Conservation (phyloP, 2,888 invertebrate genomes). For the Meteorus cinctellus region DNA sequence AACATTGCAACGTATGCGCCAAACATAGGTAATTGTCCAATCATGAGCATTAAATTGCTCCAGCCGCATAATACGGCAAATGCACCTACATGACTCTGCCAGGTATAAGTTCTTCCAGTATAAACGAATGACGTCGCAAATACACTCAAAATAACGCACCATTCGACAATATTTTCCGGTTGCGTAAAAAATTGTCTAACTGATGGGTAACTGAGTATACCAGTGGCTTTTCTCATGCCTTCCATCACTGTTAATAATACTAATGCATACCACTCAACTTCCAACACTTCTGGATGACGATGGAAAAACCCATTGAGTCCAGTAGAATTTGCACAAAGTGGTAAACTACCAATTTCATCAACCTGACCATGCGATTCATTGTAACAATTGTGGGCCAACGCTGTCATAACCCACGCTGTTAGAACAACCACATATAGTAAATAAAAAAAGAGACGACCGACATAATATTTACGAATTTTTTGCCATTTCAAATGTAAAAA, state of each 20-base stretch:
- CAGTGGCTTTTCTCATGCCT: slow-evolving; percentile 86
- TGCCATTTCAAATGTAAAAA: slow-evolving; percentile 93
- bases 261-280: slow-evolving; percentile 89
- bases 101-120: slow-evolving; percentile 84
- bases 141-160: slow-evolving; percentile 90
- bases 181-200: slow-evolving; percentile 88
- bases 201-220: slow-evolving; percentile 87
- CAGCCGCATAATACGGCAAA: slow-evolving; percentile 90
- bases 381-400: slow-evolving; percentile 88
- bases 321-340: slow-evolving; percentile 80
- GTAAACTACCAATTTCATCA: slow-evolving; percentile 75
- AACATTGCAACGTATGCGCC: slow-evolving; percentile 95
- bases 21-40: slow-evolving; percentile 90
- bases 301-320: slow-evolving; percentile 84
- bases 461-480: slow-evolving; percentile 90
- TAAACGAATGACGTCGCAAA: slow-evolving; percentile 89
- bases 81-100: slow-evolving; percentile 91
- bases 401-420: slow-evolving; percentile 88
- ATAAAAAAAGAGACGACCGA: slow-evolving; percentile 85
- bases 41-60: slow-evolving; percentile 94
- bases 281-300: slow-evolving; percentile 84
- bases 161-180: slow-evolving; percentile 89
- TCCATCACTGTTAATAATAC: slow-evolving; percentile 87
- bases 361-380: slow-evolving; percentile 80
- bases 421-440: slow-evolving; percentile 86